These are phyloP conservation scores for Sturnira hondurensis DNA, from an alignment of 2,113 vertebrate species.

Conservation along the genomic window DNA sequence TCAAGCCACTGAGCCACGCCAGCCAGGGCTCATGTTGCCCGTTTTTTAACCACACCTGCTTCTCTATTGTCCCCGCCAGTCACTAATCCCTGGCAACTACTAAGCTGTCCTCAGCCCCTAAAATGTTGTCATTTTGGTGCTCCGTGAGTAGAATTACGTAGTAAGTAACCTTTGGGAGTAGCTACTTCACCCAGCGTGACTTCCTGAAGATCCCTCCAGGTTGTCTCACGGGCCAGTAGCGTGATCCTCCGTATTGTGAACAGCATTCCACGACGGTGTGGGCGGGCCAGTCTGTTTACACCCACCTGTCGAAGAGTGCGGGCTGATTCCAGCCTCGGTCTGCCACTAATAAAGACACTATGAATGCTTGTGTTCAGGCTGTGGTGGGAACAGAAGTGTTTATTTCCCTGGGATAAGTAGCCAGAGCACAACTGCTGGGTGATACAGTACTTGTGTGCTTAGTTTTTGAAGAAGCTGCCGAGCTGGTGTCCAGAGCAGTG, in stretches of 20 bases:
- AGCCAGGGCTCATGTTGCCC: too few relatives aligned
- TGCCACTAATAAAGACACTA: background rate
- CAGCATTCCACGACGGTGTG: rapidly evolving
- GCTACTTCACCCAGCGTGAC: background rate
- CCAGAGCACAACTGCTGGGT: background rate
- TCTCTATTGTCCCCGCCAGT: background rate
- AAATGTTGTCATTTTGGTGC: background rate
- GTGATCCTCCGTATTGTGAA: rapidly evolving
- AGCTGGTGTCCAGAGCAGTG: background rate
- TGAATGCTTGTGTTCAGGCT: too few relatives aligned
- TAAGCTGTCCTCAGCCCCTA: background rate
- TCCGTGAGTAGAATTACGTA: too few relatives aligned
- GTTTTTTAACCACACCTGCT: background rate
- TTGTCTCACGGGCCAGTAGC: rapidly evolving
- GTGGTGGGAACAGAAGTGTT: background rate
- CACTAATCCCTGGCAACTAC: background rate
- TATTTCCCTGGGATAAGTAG: background rate
- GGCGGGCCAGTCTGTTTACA: rapidly evolving
- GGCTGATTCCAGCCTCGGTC: background rate
- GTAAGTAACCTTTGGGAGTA: background rate
- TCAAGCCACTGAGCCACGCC: too few relatives aligned
- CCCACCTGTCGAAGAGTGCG: too few relatives aligned
- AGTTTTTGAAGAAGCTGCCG: background rate
- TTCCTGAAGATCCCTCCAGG: background rate
- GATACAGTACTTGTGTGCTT: background rate